Conservation (phyloP, 1,140 invertebrate genomes). For the Magallana angulata region DNA sequence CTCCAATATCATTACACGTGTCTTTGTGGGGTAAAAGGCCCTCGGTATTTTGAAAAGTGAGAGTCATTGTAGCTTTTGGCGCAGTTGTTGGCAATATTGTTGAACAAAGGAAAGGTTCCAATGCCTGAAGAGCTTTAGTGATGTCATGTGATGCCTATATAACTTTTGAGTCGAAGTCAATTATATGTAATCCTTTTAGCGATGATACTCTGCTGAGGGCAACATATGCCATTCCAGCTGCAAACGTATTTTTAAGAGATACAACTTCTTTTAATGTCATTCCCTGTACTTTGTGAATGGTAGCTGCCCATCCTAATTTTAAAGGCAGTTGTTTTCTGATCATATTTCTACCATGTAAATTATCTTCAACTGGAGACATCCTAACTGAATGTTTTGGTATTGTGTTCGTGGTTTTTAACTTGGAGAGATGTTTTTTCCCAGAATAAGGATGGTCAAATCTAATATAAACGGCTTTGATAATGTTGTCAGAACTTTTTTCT, state of each 20-base stretch:
- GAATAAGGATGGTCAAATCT: slow-evolving; percentile 45
- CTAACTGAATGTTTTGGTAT: background rate
- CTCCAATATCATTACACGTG: background rate
- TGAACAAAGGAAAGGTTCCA: background rate
- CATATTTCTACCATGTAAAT: slow-evolving; percentile 15
- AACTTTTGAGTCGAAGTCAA: slow-evolving; percentile 12
- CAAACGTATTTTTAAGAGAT: slow-evolving; percentile 32
- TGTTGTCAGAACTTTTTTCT: background rate
- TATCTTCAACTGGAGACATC: background rate
- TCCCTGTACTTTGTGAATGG: slow-evolving; percentile 59
- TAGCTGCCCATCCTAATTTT: slow-evolving; percentile 47
- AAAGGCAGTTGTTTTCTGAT: slow-evolving; percentile 12
- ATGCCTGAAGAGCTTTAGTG: background rate
- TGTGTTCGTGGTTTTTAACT: background rate
- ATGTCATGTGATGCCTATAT: slow-evolving; percentile 44
- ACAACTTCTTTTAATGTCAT: slow-evolving; percentile 47
- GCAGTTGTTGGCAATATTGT: background rate
- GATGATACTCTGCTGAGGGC: slow-evolving; percentile 41
- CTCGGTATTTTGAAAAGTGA: slow-evolving; percentile 25
- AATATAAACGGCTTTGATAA: slow-evolving; percentile 37
- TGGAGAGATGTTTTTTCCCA: slow-evolving; percentile 15
- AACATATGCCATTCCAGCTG: slow-evolving; percentile 46
- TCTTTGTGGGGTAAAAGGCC: slow-evolving; percentile 29
- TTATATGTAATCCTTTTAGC: slow-evolving; percentile 32
- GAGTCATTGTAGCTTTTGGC: background rate